Evolutionary conservation across 2,113 vertebrate genomes (phyloP), one percentile per base, ranked within the genome.

Genomic region (Globicephala melas): DNA sequence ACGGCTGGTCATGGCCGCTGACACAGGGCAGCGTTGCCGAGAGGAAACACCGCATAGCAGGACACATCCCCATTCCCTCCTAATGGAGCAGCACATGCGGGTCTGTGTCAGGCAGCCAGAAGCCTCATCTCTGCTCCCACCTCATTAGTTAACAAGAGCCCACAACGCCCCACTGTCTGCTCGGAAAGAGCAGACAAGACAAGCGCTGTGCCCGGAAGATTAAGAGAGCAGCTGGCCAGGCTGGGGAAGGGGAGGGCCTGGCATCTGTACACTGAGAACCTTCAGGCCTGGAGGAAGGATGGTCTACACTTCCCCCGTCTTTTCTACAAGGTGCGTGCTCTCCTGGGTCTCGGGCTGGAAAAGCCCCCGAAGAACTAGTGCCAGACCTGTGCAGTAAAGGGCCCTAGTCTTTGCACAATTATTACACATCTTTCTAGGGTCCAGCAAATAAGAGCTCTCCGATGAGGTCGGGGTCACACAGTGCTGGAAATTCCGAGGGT

Each of bases 1-100:
- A 79, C 26, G 0, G 17, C n/a, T 36, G 14, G 53, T 68, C 58
- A 94, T 0, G 1, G 23, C 23, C 0, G 1, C 2, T 18, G 47
- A 85, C 15, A 33, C 41, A 17, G 3, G 79, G 60, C 41, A 50
- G 73, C 77, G 44, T 65, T 14, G 7, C 33, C 2, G 2, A 89
- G 79, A 60, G 26, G 28, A 93, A 36, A 38, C 68, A 67, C 23
- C 3, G 18, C 20, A 31, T 0, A 25, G 36, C 0, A 0, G 28
- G 63, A 89, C 68, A 67, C 44, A 28, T 10, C n/a, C 17, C 62
- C 17, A 62, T 71, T 77, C 71, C 20, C 58, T 92, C 60, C 74
- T 92, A 73, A 94, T 5, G 41, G 21, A 88, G 33, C 47, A 83
- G 58, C 70, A 86, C 71, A 36, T 33, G 28, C 10, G 31, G 41